Evolutionary conservation across 2,113 vertebrate genomes (phyloP), one percentile per base, ranked within the genome.

Genomic region (Hepsetus odoe): DNA sequence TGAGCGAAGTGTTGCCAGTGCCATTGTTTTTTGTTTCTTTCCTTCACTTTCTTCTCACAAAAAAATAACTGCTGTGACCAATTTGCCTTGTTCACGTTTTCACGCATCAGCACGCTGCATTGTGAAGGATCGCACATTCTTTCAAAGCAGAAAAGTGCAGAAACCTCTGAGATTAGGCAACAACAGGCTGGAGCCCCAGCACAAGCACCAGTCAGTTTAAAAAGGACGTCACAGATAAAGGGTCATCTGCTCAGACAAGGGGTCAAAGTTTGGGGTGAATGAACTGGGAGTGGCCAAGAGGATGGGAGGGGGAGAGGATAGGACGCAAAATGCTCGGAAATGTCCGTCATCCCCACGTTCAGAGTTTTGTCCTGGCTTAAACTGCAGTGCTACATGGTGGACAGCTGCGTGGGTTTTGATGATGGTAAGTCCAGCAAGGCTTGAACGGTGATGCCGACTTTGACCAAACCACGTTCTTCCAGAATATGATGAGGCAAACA

Each of bases 401-500:
- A 95, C 84, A 96, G 94, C 65, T 95, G 96, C 7, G 94, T 92
- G 20, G 94, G 86, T 90, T 94, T 97, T 51, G 89, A 86, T 0
- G 93, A 44, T 16, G 97, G 94, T 84, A 98, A 88, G 65, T 99
- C 97, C 83, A 99, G 93, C 78, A 99, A 92, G 65, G 97, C 96
- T 89, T 99, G 98, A 75, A 99, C 95, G 0, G 98, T 99, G 72
- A 94, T 86, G 8, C 98, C 95, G 72, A 99, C 97, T 90, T 95
- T 99, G 79, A 99, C 96, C 81, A 99, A 91, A 20, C 97, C 97
- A 58, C 97, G 93, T 87, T 99, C 97, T 86, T 99, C 98, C 77
- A 99, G 91, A 88, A 99, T 99, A 86, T 99, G 98, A 86, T 99
- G 98, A 65, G 98, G 98, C 89, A 99, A 91, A 87, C 98, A 99